These are phyloP conservation scores for Elgonia sp. DNA, from an alignment of 2,888 invertebrate genomes.

Conservation along the genomic window DNA sequence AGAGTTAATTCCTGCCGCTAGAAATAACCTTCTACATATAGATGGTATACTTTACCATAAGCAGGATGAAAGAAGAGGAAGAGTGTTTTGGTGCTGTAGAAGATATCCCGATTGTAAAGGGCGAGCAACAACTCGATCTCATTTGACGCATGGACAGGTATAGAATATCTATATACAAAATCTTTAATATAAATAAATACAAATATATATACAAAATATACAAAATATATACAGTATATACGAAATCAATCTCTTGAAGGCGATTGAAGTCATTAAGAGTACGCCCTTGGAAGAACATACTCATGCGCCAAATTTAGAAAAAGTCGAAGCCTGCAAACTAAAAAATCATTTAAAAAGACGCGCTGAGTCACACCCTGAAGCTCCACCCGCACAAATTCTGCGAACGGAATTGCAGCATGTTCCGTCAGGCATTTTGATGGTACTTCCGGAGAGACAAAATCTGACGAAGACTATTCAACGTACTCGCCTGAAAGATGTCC, in stretches of 20 bases:
- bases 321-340: neutral
- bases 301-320: too few relatives aligned
- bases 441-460: neutral
- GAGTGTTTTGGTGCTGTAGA: slow-evolving; percentile 8
- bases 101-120: too few relatives aligned
- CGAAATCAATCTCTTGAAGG: too few relatives aligned
- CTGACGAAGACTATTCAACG: neutral
- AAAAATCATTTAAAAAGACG: neutral
- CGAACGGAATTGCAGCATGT: neutral
- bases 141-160: too few relatives aligned
- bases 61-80: slow-evolving; percentile 33
- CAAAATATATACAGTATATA: too few relatives aligned
- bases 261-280: too few relatives aligned
- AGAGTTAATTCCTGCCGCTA: neutral
- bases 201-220: too few relatives aligned
- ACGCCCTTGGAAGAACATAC: neutral
- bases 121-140: too few relatives aligned
- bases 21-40: slow-evolving; percentile 22
- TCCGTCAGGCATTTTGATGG: neutral
- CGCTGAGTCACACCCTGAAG: neutral
- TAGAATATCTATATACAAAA: too few relatives aligned
- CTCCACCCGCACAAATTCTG: slow-evolving; percentile 3
- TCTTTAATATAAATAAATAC: too few relatives aligned
- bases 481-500: neutral
- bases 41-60: slow-evolving; percentile 31